Evolutionary conservation across 2,888 invertebrate species (phyloP).

Genomic region (Platycheirus rosarum): DNA sequence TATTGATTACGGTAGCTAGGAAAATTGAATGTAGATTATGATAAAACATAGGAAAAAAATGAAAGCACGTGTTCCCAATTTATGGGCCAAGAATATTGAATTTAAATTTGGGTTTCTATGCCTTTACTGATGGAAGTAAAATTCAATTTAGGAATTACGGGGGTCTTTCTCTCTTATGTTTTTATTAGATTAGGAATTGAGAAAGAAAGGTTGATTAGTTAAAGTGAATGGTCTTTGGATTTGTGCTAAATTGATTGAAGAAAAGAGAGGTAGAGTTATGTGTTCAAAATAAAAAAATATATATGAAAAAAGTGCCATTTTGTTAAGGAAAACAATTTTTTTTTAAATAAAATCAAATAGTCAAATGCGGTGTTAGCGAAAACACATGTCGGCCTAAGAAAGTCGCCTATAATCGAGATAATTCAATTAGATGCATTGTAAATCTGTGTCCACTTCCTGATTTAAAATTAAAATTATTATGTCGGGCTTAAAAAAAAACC

Average conservation of each 20-base stretch:
- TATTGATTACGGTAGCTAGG: neutral
- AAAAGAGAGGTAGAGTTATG: neutral
- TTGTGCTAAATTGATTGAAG: slow-evolving; percentile 22
- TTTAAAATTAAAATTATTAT: too few species aligned
- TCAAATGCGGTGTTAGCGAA: too few species aligned
- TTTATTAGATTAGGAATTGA: slow-evolving; percentile 39
- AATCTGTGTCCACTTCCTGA: too few species aligned
- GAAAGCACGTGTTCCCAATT: slow-evolving; percentile 63
- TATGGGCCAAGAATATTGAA: slow-evolving; percentile 58
- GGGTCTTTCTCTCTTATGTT: neutral
- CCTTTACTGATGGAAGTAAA: slow-evolving; percentile 25
- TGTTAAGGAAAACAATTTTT: too few species aligned
- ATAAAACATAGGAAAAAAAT: neutral
- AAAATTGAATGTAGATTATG: neutral
- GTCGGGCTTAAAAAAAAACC: too few species aligned
- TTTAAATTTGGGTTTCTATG: slow-evolving; percentile 53
- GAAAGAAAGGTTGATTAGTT: slow-evolving; percentile 36
- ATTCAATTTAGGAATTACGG: slow-evolving; percentile 45
- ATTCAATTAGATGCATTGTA: too few species aligned
- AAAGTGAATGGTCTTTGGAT: slow-evolving; percentile 12
- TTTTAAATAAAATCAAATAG: too few species aligned
- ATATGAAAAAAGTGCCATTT: too few species aligned
- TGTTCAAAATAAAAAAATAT: neutral
- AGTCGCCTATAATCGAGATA: too few species aligned
- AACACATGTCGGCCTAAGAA: too few species aligned